These are phyloP conservation scores for Agrochola circellaris DNA, from an alignment of 2,888 invertebrate genomes.

Conservation along the genomic window DNA sequence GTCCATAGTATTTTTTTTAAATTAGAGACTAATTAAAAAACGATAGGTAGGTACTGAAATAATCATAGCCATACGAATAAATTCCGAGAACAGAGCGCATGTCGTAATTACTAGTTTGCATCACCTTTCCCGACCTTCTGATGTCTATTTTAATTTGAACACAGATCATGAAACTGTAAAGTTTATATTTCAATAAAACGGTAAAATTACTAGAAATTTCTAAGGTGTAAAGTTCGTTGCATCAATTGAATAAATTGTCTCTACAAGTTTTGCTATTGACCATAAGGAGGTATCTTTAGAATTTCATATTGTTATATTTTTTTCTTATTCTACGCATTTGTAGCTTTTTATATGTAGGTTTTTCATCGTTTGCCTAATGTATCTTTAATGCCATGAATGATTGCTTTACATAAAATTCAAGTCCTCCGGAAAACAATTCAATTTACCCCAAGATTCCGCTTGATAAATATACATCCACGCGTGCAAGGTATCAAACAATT, in stretches of 20 bases:
- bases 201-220: background rate
- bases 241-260: background rate
- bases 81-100: background rate
- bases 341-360: background rate
- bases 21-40: slow-evolving; percentile 15
- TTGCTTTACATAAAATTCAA: background rate
- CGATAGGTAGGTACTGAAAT: background rate
- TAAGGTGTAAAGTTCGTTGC: background rate
- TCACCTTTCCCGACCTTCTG: slow-evolving; percentile 30
- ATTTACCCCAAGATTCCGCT: slow-evolving; percentile 16
- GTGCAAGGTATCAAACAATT: slow-evolving; percentile 55
- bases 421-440: slow-evolving; percentile 1
- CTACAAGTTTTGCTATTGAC: slow-evolving; percentile 6
- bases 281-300: too few relatives aligned
- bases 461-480: slow-evolving; percentile 48
- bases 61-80: background rate
- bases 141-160: slow-evolving; percentile 22
- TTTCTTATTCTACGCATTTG: background rate
- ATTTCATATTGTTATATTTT: slow-evolving; percentile 13
- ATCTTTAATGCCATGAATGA: background rate
- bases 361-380: background rate
- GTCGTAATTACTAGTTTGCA: slow-evolving; percentile 9
- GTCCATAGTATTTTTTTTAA: too few relatives aligned
- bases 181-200: slow-evolving; percentile 4
- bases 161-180: background rate